Evolutionary conservation across 2,797 vertebrate species (phyloP), one percentile per base, ranked within the genome.

Genomic region (Hoplostethus mediterraneus): DNA sequence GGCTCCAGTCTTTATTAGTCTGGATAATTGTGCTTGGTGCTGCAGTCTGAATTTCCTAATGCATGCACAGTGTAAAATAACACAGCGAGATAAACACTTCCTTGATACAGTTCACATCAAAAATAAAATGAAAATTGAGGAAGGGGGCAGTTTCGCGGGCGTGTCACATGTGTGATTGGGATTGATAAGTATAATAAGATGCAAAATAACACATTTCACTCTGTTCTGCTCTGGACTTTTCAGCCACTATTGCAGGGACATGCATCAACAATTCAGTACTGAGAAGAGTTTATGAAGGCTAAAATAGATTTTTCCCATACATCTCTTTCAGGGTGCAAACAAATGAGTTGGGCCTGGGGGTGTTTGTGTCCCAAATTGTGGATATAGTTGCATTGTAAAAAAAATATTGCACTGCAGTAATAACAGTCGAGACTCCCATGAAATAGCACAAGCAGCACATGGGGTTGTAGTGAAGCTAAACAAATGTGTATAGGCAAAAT

Each of bases 91-190:
- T 6, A 42, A 28, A 54, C 5, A 5, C 3, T 44, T 36, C 16
- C 2, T 68, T 49, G 25, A 61, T 14, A 51, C 12, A 53, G 57
- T 68, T 66, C n/a, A 69, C 13, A 49, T 72, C 14, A n/a, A 7
- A 63, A 54, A 64, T 51, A 75, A 36, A 53, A 58, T 51, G 5
- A 17, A 40, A 64, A 70, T 36, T 25, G 70, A 67, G 52, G 63
- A 76, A 76, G 42, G 45, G 42, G 53, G 49, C 11, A 21, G 31
- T 82, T 67, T 71, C 28, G 60, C 6, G 56, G 73, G 21, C 53
- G 75, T 74, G 48, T 65, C 57, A 1, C 11, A 36, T 63, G 49
- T 56, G 13, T 71, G 71, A 55, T n/a, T 25, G n/a, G 10, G 49
- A 25, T 25, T 51, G 49, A 25, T 11, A 54, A 16, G 3, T 11